Conservation (phyloP, 2,113 vertebrate species). For the Maccullochella peelii region DNA sequence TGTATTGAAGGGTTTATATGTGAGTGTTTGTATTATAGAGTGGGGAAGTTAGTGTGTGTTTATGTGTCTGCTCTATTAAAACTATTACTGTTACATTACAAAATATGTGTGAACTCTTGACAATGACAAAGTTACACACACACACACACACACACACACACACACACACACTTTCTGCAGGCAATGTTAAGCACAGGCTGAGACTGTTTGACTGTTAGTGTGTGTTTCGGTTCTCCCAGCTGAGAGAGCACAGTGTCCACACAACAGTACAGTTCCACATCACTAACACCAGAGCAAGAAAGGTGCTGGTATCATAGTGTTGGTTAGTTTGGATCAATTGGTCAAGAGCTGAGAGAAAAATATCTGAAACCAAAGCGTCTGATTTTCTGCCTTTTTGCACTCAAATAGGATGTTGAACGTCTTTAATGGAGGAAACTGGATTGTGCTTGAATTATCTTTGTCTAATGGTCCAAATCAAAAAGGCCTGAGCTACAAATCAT, state of each 20-base stretch:
- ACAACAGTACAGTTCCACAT: neutral
- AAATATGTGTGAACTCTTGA: conserved; percentile 4
- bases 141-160: conserved; percentile 6
- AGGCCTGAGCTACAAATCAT: conserved; percentile 13
- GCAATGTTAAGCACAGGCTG: neutral
- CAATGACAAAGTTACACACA: conserved; percentile 11
- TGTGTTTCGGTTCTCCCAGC: conserved; percentile 4
- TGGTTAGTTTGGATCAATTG: neutral
- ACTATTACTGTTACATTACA: conserved; percentile 14
- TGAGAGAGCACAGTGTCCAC: neutral
- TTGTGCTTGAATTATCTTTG: neutral
- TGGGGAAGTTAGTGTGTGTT: neutral
- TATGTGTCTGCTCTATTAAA: conserved; percentile 39
- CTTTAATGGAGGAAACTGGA: neutral
- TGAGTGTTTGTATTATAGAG: conserved; percentile 9
- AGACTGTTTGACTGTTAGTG: neutral
- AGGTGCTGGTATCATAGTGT: neutral
- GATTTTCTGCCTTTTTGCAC: neutral
- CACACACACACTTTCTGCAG: neutral
- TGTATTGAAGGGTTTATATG: neutral
- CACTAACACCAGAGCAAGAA: neutral
- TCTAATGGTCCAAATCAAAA: conserved; percentile 12
- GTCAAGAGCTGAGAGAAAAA: neutral
- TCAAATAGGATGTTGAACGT: neutral
- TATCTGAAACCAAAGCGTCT: neutral